These are phyloP conservation scores for Eriosoma lanigerum DNA, from an alignment of 1,140 invertebrate species.

Conservation along the genomic window DNA sequence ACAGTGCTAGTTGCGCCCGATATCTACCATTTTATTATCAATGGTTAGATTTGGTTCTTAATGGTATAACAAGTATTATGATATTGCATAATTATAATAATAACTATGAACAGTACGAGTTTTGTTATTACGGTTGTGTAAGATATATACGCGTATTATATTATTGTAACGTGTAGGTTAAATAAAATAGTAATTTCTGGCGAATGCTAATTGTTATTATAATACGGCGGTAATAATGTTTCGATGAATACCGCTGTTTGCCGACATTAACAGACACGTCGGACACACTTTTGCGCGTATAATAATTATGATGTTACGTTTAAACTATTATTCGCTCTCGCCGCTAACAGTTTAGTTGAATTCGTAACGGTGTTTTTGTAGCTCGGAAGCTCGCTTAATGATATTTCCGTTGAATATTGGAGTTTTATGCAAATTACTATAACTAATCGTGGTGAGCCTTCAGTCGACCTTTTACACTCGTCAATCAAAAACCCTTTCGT, in stretches of 20 bases:
- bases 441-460: background rate
- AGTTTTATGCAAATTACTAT: background rate
- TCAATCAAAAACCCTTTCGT: background rate
- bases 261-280: background rate
- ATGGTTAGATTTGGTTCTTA: no score
- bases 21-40: no score
- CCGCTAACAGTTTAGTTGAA: background rate
- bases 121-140: no score
- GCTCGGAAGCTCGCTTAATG: background rate
- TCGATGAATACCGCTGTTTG: background rate
- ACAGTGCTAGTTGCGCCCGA: no score
- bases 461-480: background rate
- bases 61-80: no score
- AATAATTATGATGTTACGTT: background rate
- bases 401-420: background rate
- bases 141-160: no score
- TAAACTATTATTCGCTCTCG: background rate
- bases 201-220: background rate
- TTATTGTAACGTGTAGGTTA: no score
- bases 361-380: conserved; percentile 3
- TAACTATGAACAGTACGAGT: no score
- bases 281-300: background rate
- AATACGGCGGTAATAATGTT: background rate
- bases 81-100: no score
- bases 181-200: no score